Evolutionary conservation across 2,113 vertebrate genomes (phyloP).

Genomic region (Melanerpes formicivorus): DNA sequence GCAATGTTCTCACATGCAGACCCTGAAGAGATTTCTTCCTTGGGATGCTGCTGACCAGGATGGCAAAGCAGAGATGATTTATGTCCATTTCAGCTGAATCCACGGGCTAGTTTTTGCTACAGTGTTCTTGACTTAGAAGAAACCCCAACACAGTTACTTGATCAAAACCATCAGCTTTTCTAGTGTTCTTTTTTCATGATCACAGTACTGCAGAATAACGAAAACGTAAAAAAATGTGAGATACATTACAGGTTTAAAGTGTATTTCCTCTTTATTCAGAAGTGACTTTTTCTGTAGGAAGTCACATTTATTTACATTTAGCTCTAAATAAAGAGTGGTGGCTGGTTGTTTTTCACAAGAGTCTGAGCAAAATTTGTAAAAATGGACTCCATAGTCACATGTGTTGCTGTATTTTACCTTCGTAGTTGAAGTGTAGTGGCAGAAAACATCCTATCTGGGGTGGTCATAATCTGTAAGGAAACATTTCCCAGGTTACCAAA

Average conservation of each 20-base stretch:
- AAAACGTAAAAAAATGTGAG: neutral
- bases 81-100: neutral
- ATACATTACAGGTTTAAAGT: neutral
- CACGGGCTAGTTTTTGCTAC: neutral
- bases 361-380: neutral
- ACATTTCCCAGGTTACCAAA: neutral
- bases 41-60: neutral
- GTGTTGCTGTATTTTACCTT: neutral
- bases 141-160: neutral
- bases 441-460: neutral
- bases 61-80: neutral
- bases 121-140: neutral
- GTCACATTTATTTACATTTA: neutral
- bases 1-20: neutral
- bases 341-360: neutral
- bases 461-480: neutral
- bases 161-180: neutral
- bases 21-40: neutral
- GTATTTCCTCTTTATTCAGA: neutral
- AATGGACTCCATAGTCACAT: neutral
- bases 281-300: neutral
- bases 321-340: neutral
- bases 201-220: neutral
- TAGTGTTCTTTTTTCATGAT: neutral
- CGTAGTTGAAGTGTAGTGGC: neutral